These are phyloP conservation scores for Antheraea pernyi DNA, from an alignment of 1,140 invertebrate genomes.

Conservation along the genomic window DNA sequence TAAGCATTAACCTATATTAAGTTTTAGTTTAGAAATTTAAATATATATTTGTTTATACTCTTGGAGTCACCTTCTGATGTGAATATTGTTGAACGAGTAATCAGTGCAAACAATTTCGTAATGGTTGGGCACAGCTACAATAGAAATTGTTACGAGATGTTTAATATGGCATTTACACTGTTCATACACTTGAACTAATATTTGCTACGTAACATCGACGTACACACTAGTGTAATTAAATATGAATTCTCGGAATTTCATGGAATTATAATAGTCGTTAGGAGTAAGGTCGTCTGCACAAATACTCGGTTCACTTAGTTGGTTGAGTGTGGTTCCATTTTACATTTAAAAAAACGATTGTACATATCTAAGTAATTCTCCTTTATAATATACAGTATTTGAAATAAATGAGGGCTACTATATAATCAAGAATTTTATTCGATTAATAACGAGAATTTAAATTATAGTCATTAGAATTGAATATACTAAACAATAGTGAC, in stretches of 20 bases:
- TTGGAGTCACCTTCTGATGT: neutral
- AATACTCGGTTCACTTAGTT: too few relatives aligned
- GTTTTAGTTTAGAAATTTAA: neutral
- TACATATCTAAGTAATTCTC: too few relatives aligned
- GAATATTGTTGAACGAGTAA: neutral
- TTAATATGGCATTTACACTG: neutral
- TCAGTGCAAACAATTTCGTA: neutral
- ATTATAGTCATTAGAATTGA: too few relatives aligned
- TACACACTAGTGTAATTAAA: neutral
- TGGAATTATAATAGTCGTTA: neutral
- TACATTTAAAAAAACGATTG: too few relatives aligned
- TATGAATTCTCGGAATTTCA: neutral
- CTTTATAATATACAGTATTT: too few relatives aligned
- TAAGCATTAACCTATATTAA: too few relatives aligned
- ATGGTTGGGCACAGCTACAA: neutral
- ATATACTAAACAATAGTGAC: too few relatives aligned
- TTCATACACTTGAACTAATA: neutral
- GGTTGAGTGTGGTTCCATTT: too few relatives aligned
- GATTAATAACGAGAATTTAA: too few relatives aligned
- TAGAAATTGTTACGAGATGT: neutral
- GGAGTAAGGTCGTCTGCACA: too few relatives aligned
- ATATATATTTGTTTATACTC: neutral
- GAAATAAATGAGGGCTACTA: too few relatives aligned
- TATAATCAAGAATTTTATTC: too few relatives aligned
- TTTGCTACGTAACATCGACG: neutral